phyloP scores from a whole-genome alignment of 2,797 vertebrate genomes.

The Setipinna tenuifilis region DNA sequence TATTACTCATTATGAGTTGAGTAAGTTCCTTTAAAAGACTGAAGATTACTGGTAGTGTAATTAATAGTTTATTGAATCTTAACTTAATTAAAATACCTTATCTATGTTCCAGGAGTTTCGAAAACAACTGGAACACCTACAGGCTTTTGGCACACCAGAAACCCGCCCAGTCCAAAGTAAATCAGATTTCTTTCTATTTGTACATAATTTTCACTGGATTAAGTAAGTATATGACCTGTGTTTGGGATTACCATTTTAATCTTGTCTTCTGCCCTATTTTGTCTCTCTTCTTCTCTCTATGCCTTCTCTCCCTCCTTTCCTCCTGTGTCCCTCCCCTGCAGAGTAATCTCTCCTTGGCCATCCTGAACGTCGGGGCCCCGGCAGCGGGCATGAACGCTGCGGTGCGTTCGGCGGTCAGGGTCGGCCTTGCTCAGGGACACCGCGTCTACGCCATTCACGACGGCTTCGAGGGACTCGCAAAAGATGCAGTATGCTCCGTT shows the following conservation, averaged over 20 bases:
- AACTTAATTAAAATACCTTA: not conserved
- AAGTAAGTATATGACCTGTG: too few species aligned
- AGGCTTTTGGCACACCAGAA: conserved; percentile 89
- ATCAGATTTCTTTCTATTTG: conserved; percentile 22
- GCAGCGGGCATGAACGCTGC: conserved; percentile 93
- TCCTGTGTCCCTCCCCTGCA: conserved; percentile 51
- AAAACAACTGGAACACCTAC: conserved; percentile 95
- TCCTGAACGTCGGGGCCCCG: conserved; percentile 92
- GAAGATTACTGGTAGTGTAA: not conserved
- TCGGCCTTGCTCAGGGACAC: conserved; percentile 85
- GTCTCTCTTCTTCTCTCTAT: not conserved
- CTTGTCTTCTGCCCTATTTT: too few species aligned
- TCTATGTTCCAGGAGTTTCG: conserved; percentile 83
- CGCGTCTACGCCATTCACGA: conserved; percentile 84
- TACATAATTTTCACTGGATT: too few species aligned
- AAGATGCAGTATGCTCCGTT: conserved; percentile 74
- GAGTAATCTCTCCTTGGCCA: conserved; percentile 86
- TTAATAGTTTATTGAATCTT: not conserved
- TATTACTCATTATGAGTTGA: not conserved
- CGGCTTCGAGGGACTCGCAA: conserved; percentile 89
- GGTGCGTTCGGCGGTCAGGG: conserved; percentile 85
- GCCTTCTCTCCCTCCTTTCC: not conserved
- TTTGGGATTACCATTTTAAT: too few species aligned
- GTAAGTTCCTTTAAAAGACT: not conserved
- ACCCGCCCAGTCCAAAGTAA: conserved; percentile 83